Base-by-base conservation (phyloP, 2,113 vertebrate genomes). In the Ahaetulla prasina region DNA sequence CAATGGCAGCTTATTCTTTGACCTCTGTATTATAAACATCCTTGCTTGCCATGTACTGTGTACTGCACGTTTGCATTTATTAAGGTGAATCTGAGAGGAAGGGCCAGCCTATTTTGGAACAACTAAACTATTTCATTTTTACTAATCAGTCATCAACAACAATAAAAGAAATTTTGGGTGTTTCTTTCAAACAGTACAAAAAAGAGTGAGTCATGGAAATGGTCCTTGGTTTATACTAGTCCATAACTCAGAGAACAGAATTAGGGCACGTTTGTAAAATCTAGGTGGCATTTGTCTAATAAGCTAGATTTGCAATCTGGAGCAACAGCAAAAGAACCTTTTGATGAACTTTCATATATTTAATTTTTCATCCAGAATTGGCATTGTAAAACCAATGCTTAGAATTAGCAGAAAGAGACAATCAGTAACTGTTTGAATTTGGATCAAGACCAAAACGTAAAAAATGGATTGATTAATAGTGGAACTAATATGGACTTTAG, bases 1-100 rank as follows among this genome's bases (percentile, higher is more conserved):
- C 96, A 97, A 92, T 95, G 74, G 94, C 91, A 94, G 94, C 87
- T 92, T 84, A 95, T 95, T 96, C 94, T 96, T 97, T 96, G 95
- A 92, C 92, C 94, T 55, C 20, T 55, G 18, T 88, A 95, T 35
- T 95, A 89, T 96, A 96, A 97, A 96, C 96, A 95, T 95, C 85
- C 93, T 94, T 53, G 74, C 54, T 89, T 95, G 94, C 94, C 93
- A 94, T 91, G 49, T 89, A 91, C 91, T 95, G 74, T 91, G 91
- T 90, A 94, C 92, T 95, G 92, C 93, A 95, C 90, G 85, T n/a
- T 55, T 95, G 39, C 22, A 90, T 94, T 88, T 94, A 95, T 91
- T 93, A 91, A 88, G 89, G 87, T 93, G 95, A 96, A 93, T 9
- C 74, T 91, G 91, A 45, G 49, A 92, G 53, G 93, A 94, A 96